Conservation (phyloP, 2,113 vertebrate species). For the Nerophis lumbriciformis region DNA sequence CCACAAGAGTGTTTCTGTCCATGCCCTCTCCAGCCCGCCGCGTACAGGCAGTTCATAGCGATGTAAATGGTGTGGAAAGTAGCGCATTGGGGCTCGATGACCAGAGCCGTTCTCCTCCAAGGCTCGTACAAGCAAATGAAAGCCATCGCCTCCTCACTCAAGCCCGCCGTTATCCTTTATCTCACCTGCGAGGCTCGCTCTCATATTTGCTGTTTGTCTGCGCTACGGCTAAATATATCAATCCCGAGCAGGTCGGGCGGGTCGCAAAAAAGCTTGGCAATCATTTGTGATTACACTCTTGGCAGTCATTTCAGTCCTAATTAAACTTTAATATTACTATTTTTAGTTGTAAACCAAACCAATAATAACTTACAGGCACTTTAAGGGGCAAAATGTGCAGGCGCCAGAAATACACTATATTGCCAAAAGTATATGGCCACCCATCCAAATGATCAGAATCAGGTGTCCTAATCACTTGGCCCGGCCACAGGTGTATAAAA, state of each 20-base stretch:
- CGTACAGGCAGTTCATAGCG: conserved; percentile 65
- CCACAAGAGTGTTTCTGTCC: conserved; percentile 49
- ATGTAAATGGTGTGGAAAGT: conserved; percentile 72
- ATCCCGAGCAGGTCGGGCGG: conserved; percentile 45
- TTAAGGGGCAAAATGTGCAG: conserved; percentile 37
- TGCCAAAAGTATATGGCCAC: too few species aligned
- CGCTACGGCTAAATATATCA: conserved; percentile 60
- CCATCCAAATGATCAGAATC: too few species aligned
- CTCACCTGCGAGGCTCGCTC: conserved; percentile 48
- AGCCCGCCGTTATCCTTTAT: conserved; percentile 60
- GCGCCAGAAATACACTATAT: conserved; percentile 36
- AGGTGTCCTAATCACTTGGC: too few species aligned
- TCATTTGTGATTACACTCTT: conserved; percentile 49
- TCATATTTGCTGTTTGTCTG: conserved; percentile 54
- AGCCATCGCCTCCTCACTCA: conserved; percentile 51
- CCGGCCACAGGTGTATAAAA: too few species aligned
- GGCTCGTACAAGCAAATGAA: conserved; percentile 51
- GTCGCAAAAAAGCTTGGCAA: conserved; percentile 49
- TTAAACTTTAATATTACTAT: conserved; percentile 53
- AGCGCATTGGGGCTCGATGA: conserved; percentile 59
- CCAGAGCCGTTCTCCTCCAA: conserved; percentile 51
- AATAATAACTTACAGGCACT: conserved; percentile 44
- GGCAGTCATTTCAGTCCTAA: conserved; percentile 34
- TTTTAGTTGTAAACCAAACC: conserved; percentile 49
- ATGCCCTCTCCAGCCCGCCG: conserved; percentile 53